Percentiles rank a stretch among this genome's conserved stretches.
Conservation (phyloP, 2,888 invertebrate species). For the Malthinus flaveolus region DNA sequence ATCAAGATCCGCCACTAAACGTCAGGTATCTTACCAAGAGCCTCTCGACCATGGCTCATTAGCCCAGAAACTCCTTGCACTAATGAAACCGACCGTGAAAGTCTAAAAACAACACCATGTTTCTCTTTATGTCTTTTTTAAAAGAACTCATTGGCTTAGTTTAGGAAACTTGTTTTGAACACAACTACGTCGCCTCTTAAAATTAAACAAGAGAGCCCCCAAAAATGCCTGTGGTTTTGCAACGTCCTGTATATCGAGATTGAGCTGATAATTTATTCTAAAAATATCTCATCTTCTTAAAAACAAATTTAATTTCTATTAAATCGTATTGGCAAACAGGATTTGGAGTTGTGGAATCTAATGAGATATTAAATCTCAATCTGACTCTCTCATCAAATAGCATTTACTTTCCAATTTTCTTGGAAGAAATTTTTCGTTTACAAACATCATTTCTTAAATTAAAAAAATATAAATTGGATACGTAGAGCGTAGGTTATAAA, state of each 20-base stretch:
- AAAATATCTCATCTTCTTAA: conserved; percentile 17
- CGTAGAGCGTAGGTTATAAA: conserved; percentile 6
- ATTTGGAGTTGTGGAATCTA: conserved; percentile 26
- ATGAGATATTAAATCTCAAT: conserved; percentile 28
- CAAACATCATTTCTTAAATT: conserved; percentile 12
- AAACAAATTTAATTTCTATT: conserved; percentile 35
- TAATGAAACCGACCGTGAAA: no score
- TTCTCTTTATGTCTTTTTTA: no score
- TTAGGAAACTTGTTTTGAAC: no score
- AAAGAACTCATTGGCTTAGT: no score
- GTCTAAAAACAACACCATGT: no score
- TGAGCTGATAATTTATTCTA: not conserved
- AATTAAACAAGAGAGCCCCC: no score
- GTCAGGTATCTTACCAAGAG: no score
- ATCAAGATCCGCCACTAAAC: no score
- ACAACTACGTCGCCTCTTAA: no score
- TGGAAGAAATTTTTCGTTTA: conserved; percentile 17
- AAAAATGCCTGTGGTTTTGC: no score
- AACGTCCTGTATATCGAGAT: not conserved
- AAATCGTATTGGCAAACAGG: conserved; percentile 32
- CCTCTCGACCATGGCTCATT: no score
- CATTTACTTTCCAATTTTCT: conserved; percentile 24
- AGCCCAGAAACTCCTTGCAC: no score
- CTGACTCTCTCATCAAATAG: conserved; percentile 21
- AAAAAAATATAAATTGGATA: not conserved